Evolutionary conservation across 2,797 vertebrate species (phyloP).

Genomic region (Ambastaia sidthimunki): DNA sequence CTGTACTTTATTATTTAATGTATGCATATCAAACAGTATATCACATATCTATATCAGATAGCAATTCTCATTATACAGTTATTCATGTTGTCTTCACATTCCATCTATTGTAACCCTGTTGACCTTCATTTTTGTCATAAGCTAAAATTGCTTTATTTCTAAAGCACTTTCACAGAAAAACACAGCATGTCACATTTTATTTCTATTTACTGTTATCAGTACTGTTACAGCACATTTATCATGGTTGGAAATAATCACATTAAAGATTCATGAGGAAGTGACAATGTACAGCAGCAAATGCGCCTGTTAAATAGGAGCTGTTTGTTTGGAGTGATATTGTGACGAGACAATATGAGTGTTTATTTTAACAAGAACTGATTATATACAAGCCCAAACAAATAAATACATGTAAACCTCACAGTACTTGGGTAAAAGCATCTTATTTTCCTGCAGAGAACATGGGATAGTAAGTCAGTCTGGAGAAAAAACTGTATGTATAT

Average conservation of each 20-base stretch:
- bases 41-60: conserved; percentile 2
- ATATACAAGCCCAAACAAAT: too few relatives aligned
- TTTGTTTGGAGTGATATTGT: too few relatives aligned
- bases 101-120: neutral
- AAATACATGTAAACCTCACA: too few relatives aligned
- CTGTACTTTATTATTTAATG: neutral
- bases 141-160: neutral
- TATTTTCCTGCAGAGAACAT: neutral
- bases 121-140: neutral
- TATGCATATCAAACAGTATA: neutral
- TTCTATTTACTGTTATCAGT: neutral
- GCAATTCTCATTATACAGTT: too few relatives aligned
- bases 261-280: neutral
- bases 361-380: too few relatives aligned
- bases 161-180: too few relatives aligned
- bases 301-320: too few relatives aligned
- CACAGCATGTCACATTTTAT: neutral
- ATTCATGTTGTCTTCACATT: neutral
- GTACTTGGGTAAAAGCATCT: neutral
- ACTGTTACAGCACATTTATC: neutral
- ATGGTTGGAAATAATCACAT: neutral
- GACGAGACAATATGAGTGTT: too few relatives aligned
- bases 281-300: too few relatives aligned
- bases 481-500: conserved; percentile 61
- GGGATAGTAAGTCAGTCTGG: conserved; percentile 52